A percentile compares a stretch with the other conserved stretches of the same genome.
Conservation (phyloP, 2,888 invertebrate species). For the Morpho deidamia region DNA sequence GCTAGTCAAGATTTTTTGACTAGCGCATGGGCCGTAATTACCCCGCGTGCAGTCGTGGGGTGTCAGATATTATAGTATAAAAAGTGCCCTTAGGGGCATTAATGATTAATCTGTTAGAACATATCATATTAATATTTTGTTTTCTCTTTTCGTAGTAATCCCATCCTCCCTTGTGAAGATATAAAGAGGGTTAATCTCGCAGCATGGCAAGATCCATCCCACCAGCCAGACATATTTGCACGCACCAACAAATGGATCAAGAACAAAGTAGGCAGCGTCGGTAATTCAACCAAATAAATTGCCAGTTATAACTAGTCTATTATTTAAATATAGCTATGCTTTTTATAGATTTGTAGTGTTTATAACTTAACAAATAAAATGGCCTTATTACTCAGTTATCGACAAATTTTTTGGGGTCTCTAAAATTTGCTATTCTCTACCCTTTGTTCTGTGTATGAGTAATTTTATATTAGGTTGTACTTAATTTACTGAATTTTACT, state of each 20-base stretch:
- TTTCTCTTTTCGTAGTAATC: conserved; percentile 64
- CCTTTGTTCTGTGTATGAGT: no score
- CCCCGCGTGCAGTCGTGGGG: conserved; percentile 4
- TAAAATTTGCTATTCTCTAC: no score
- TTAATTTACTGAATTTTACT: no score
- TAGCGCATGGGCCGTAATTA: conserved; percentile 15
- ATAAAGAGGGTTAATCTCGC: conserved; percentile 65
- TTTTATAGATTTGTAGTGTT: conserved; percentile 5
- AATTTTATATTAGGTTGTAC: no score
- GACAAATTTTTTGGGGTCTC: no score
- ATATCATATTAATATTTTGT: neutral
- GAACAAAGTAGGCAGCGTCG: conserved; percentile 49
- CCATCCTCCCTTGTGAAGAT: conserved; percentile 68
- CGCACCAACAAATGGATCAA: conserved; percentile 71
- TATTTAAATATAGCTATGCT: neutral
- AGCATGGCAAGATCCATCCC: conserved; percentile 59
- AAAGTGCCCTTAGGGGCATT: no score
- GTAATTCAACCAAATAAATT: conserved; percentile 50
- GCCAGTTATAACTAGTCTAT: conserved; percentile 15
- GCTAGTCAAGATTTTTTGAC: conserved; percentile 65
- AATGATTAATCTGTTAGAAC: neutral
- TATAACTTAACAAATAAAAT: no score
- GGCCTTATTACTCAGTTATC: no score
- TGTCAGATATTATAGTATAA: conserved; percentile 2
- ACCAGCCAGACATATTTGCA: conserved; percentile 60